Base-by-base conservation (phyloP, 2,888 invertebrate species). In the Drosophila pseudotakahashii region DNA sequence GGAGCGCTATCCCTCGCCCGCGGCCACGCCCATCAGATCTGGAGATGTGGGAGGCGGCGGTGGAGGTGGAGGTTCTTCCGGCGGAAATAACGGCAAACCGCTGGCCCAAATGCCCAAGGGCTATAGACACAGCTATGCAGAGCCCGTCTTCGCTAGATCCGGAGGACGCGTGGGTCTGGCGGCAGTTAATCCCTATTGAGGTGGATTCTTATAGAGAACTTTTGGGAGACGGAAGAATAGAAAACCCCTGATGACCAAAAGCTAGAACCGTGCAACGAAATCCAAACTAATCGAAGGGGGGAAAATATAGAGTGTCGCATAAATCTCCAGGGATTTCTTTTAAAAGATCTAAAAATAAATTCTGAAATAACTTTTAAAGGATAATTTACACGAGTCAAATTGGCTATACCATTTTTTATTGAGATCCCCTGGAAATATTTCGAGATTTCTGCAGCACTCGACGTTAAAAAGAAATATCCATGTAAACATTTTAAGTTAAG, bases 91-190 rank as follows among this genome's bases (percentile, higher is more conserved):
- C 16, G 50, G 84, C 26, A 92, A 92, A 58, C 89, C 88, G 32
- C 77, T 92, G 14, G 79, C 90, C 36, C 91, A 89, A 79, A 81
- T 92, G 77, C 86, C 89, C 37, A 92, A 92, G 77, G 92, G 92
- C 42, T 92, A 92, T 76, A 89, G 92, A 7, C 92, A 92, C 67
- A 92, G 92, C 75, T 92, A 92, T 72, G 92, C 92, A 36, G 92
- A 92, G 72, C 91, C 91, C 30, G 91, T 91, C 9, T 91, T 91
- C 48, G 88, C 91, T 9, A 80, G 91, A 45, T 81, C 90, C 57
- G 91, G 91, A 19, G 92, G 92, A 23, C 89, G 92, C 2, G 92
- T 92, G 7, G 92, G 92, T 16, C 80, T 92, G 26, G 92, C 92
- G 7, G 92, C 92, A 45, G 92, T 92, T 23, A 92, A 92, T 89